These are phyloP conservation scores for Aleiodes alternator DNA, from an alignment of 2,888 invertebrate genomes.

Conservation along the genomic window DNA sequence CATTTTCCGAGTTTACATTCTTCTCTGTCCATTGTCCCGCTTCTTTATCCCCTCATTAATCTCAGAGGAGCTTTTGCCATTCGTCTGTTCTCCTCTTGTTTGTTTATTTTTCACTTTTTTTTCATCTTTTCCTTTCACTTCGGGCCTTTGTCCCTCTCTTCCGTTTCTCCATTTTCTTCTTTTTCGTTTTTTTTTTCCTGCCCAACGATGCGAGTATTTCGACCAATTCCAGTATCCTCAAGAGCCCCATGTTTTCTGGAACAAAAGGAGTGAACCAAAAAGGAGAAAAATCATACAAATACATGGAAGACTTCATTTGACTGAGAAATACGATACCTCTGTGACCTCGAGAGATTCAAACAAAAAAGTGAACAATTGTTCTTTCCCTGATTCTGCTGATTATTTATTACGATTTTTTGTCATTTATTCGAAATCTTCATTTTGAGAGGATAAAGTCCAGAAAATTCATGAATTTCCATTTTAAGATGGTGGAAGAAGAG, in stretches of 20 bases:
- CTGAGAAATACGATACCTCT: constrained; percentile 19
- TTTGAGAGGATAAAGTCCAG: too few species aligned
- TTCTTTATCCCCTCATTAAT: constrained; percentile 47
- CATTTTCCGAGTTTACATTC: background rate
- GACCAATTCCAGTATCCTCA: constrained; percentile 11
- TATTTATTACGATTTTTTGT: background rate
- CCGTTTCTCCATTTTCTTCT: constrained; percentile 12
- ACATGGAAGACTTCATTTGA: constrained; percentile 8
- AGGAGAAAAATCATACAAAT: constrained; percentile 3
- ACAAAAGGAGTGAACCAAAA: constrained; percentile 12
- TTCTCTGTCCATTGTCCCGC: constrained; percentile 30
- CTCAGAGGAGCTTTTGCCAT: constrained; percentile 41
- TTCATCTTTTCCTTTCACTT: constrained; percentile 26
- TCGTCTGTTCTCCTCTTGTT: constrained; percentile 33
- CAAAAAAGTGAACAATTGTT: background rate
- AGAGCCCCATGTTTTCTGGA: constrained; percentile 16
- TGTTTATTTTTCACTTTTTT: constrained; percentile 11
- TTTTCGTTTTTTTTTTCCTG: constrained; percentile 27
- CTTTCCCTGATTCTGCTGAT: background rate
- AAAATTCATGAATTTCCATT: too few species aligned
- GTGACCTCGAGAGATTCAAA: background rate
- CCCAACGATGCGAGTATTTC: constrained; percentile 24
- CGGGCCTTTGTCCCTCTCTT: constrained; percentile 38
- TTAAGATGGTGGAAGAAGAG: too few species aligned
- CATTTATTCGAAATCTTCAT: too few species aligned